Percentiles rank a stretch among this genome's conserved stretches.
These are phyloP conservation scores for Dendrocincla fuliginosa DNA, from an alignment of 2,797 vertebrate genomes.

Conservation along the genomic window DNA sequence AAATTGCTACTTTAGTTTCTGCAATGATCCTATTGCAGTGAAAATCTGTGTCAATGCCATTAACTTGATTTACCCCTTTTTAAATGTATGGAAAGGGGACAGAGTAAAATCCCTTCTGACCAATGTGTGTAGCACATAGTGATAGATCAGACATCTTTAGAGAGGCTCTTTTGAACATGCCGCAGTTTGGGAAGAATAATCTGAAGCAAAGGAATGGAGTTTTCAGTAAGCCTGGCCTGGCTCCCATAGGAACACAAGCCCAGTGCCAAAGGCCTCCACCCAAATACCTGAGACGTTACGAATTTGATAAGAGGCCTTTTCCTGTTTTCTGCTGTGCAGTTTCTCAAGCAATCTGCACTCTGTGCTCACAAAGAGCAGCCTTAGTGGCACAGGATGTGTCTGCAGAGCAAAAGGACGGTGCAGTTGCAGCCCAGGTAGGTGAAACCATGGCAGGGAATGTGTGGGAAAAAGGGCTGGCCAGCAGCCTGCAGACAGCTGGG, in stretches of 20 bases:
- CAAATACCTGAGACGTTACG: conserved; percentile 42
- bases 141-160: not conserved
- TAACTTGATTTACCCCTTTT: not conserved
- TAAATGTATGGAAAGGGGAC: not conserved
- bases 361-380: not conserved
- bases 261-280: conserved; percentile 56
- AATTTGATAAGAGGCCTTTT: conserved; percentile 53
- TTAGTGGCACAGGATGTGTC: not conserved
- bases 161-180: not conserved
- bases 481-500: not conserved
- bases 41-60: not conserved
- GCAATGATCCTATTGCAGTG: not conserved
- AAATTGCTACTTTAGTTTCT: not conserved
- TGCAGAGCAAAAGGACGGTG: not conserved
- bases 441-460: not conserved
- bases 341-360: conserved; percentile 2
- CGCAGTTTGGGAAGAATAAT: not conserved
- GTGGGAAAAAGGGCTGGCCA: not conserved
- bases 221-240: not conserved
- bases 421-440: not conserved
- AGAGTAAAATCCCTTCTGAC: not conserved
- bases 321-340: conserved; percentile 46
- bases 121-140: not conserved
- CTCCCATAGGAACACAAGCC: not conserved
- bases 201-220: not conserved